Evolutionary conservation across 2,888 invertebrate species (phyloP), one percentile per base, ranked within the genome.

Genomic region (Leucophenga maculata): DNA sequence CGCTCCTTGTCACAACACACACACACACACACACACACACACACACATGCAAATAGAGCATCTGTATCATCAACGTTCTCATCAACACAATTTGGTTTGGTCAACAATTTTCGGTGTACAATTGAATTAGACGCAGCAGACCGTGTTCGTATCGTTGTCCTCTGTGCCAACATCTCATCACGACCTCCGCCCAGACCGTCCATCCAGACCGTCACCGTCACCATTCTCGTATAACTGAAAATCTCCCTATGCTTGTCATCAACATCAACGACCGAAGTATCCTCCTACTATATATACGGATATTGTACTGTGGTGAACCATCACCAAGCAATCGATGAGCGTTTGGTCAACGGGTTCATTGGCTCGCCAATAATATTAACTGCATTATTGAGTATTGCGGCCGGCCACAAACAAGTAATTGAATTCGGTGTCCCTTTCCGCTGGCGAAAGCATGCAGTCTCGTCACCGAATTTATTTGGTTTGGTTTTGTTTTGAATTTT

Each of bases 81-180:
- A 76, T 75, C 80, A 77, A 76, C 78, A 79, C 78, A 75, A 76
- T 79, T 78, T 74, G 82, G 83, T 83, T 78, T 74, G 82, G 83
- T 83, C 80, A 83, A 81, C 79, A 83, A 82, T 78, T 83, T 83
- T 75, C 72, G 80, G 79, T 78, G 80, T 78, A 80, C 80, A 83
- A 83, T 82, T 82, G 84, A 83, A 80, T 83, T 82, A 82, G 81
- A 82, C 82, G 82, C 84, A 82, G 82, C 77, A 82, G 84, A 82
- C 81, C 81, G 78, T 65, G 31, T n/a, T 16, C 52, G 16, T 83
- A 77, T 76, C 76, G 67, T 31, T 55, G 64, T 64, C 52, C 52
- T 50, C 31, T 52, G 65, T 31, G 62, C 48, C 39, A 39, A 39
- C 39, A 39, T 26, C n/a, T 46, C 31, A 46, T 59, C 14, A 14